Base-by-base conservation (phyloP, 92 coral and sea anemone genomes). In the Zoanthus gigantus region DNA sequence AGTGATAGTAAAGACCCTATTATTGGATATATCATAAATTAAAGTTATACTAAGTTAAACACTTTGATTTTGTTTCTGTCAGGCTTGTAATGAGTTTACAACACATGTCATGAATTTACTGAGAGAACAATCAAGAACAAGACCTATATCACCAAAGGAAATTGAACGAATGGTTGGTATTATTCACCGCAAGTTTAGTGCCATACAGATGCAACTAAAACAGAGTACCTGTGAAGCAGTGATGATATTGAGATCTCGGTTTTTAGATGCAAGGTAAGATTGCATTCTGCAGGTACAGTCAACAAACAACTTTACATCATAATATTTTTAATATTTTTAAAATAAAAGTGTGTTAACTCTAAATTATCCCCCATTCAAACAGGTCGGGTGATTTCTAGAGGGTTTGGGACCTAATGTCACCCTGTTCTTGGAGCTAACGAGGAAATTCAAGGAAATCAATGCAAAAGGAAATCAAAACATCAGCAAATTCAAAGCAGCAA, bases 181-280 rank as follows among this genome's bases (percentile, higher is more conserved):
- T 56, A 97, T 97, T 81, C 99, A 97, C 72, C 96, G 99, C 63
- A 97, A 97, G 87, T 97, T 97, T 88, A 97, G 99, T 92, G 99
- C 99, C 54, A 97, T 97, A 57, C 99, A 97, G 90, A 97, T 97
- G 99, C 99, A 97, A 76, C 94, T 97, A 37, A 97, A 97, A 71
- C 99, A 97, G 89, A 97, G 99, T 68, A 97, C 99, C 18, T 97
- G 99, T 91, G 99, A 97, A 72, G 99, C 99, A 69, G 99, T 97
- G 15, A 97, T 97, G 99, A 97, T 97, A 47, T 88, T 97, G 83
- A 93, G 99, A 68, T 97, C 99, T 85, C 76, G 99, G 30, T 97
- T 97, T 80, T 88, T 97, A 50, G 99, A 97, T 95, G 99, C 99
- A 85, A 97, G 99, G 99, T 97, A 79, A 69, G 88, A n/a, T 10